Evolutionary conservation across 2,113 vertebrate genomes (phyloP), one percentile per base, ranked within the genome.

Genomic region (Alces alces): DNA sequence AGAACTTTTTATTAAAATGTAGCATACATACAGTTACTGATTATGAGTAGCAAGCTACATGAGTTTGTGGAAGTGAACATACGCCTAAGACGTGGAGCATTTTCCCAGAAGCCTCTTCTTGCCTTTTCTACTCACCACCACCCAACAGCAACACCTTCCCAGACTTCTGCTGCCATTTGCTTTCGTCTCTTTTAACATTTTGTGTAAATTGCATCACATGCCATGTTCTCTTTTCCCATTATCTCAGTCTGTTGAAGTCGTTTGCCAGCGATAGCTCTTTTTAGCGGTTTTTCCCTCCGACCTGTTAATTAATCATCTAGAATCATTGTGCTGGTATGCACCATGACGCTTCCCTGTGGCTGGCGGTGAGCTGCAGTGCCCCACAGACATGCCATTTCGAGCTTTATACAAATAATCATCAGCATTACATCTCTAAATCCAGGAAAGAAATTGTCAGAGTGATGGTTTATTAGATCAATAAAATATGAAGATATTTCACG

Each of bases 391-490:
- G 16, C 43, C 54, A 14, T 52, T 45, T 64, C 87, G 30, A 30
- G 91, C 86, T 36, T 61, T 33, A 95, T 93, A 82, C 73, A 94
- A 60, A n/a, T 89, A 87, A 95, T 45, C 86, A 58, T 1, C 73
- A 90, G 70, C 58, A 83, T 27, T 83, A 13, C 7, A 73, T 86
- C 91, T 91, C n/a, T 50, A 55, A 94, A 87, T 58, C 61, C 86
- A 55, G 91, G 58, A 39, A 93, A 66, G 92, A 0, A 88, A 28
- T 93, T 96, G 96, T 96, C 90, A 91, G 85, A 85, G 76, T 97
- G 91, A 76, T 97, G 79, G 87, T 79, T 98, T 97, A 97, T 98
- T 98, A 98, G 30, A 61, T 97, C 98, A 98, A 97, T 98, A 97
- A 97, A 98, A 96, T 95, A 80, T 28, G 89, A 91, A 93, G 85